These are phyloP conservation scores for Simalia tracyae DNA, from an alignment of 2,797 vertebrate species.

Conservation along the genomic window DNA sequence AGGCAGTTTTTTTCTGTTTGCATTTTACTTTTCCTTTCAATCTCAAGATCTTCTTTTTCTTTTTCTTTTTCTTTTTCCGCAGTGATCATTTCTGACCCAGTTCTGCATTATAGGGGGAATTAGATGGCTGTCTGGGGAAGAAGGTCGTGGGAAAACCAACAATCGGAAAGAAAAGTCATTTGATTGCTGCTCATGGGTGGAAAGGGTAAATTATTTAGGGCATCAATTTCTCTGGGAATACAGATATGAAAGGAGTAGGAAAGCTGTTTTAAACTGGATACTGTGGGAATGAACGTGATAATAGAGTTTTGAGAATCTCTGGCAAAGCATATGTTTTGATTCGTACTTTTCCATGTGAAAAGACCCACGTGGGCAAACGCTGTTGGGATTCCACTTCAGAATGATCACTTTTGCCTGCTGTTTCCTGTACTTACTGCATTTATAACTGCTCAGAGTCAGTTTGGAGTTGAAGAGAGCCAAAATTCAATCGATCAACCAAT, in stretches of 20 bases:
- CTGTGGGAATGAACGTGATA: not conserved
- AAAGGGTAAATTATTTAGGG: not conserved
- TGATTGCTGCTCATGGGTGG: not conserved
- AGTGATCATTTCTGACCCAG: not conserved
- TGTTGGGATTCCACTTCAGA: not conserved
- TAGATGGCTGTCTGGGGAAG: not conserved
- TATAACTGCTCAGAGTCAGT: not conserved
- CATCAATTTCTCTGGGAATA: not conserved
- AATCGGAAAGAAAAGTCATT: not conserved
- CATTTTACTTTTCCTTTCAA: not conserved
- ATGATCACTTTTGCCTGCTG: not conserved
- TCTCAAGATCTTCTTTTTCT: not conserved
- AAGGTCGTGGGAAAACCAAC: not conserved
- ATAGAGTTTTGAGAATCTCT: not conserved
- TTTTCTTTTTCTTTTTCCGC: not conserved
- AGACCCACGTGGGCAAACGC: not conserved
- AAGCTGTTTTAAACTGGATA: not conserved
- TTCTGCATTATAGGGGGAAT: not conserved
- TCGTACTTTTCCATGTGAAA: not conserved
- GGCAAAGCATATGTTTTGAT: not conserved
- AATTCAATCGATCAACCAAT: not conserved
- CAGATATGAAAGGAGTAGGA: not conserved
- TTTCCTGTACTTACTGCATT: not conserved
- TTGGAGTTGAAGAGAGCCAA: not conserved
- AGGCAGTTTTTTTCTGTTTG: not conserved